Base-by-base conservation (phyloP, 2,888 invertebrate species). In the Drosophila melanocephala region DNA sequence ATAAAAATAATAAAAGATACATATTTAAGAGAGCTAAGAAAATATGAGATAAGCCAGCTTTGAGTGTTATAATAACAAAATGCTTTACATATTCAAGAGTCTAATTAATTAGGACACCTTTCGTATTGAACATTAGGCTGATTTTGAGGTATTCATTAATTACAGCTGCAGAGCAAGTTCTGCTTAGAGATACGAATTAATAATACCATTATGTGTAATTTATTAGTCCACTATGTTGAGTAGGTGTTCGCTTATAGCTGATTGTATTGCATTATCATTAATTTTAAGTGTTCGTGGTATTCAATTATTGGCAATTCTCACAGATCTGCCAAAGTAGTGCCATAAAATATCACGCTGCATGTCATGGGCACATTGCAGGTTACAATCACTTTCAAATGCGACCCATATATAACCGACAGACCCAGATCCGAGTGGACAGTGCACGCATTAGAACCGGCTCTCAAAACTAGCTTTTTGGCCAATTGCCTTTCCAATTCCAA, bases 391-490 rank as follows among this genome's bases (percentile, higher is more conserved):
- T 87, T 87, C 80, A 89, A 86, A 87, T 79, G 72, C 80, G 85
- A 82, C 87, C 86, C 85, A 87, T 87, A 72, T 87, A 73, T 75
- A 51, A 19, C 16, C 52, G 30, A 32, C 35, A 62, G 65, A 68
- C 68, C 71, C 68, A 72, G 60, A 51, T 44, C 62, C 73, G 60
- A 69, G 44, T 66, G 87, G 83, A 76, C 83, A 73, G 66, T 60
- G 71, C 80, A 88, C 84, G 88, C 89, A 85, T 87, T 85, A 89
- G 85, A 85, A 85, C 89, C 89, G 87, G 85, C 89, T 85, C 60
- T 68, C 56, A 61, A 61, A 78, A 83, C 81, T 32, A 67, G 81
- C 59, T 83, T 66, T 84, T 71, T 72, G 57, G 58, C 72, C 79
- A 72, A 70, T 70, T 70, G 84, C 89, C 85, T 89, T 85, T 85